Conservation (phyloP, 2,797 vertebrate species). For the Selene dorsalis region DNA sequence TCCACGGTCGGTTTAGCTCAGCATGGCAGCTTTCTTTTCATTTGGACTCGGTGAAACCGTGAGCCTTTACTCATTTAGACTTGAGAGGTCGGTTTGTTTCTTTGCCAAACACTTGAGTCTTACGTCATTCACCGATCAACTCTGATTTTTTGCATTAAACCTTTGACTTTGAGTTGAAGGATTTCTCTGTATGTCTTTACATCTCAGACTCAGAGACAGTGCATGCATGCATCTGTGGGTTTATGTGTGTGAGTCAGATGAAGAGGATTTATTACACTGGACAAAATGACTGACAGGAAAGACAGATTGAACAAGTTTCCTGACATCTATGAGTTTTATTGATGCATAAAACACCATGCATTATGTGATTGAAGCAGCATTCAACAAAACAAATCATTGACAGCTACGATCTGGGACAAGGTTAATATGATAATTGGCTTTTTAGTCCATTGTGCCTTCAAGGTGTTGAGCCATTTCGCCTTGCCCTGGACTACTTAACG, state of each 20-base stretch:
- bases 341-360: constrained; percentile 13
- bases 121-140: constrained; percentile 19
- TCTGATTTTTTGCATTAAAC: constrained; percentile 31
- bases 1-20: constrained; percentile 49
- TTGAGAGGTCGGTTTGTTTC: constrained; percentile 42
- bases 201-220: constrained; percentile 17
- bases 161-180: constrained; percentile 37
- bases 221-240: constrained; percentile 30
- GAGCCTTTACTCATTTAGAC: constrained; percentile 55
- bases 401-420: constrained; percentile 34
- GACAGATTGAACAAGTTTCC: not conserved
- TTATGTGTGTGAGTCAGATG: constrained; percentile 27
- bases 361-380: constrained; percentile 35
- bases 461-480: constrained; percentile 74
- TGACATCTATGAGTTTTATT: constrained; percentile 1
- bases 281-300: constrained; percentile 21
- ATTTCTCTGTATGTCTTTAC: constrained; percentile 11
- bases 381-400: constrained; percentile 20
- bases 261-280: not conserved
- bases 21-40: constrained; percentile 72
- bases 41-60: constrained; percentile 42
- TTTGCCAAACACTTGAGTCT: constrained; percentile 76
- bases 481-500: constrained; percentile 51
- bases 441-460: constrained; percentile 74
- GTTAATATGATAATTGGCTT: constrained; percentile 65